These are phyloP conservation scores for Cryptocheilus praepositus DNA, from an alignment of 2,888 invertebrate species.

Conservation along the genomic window DNA sequence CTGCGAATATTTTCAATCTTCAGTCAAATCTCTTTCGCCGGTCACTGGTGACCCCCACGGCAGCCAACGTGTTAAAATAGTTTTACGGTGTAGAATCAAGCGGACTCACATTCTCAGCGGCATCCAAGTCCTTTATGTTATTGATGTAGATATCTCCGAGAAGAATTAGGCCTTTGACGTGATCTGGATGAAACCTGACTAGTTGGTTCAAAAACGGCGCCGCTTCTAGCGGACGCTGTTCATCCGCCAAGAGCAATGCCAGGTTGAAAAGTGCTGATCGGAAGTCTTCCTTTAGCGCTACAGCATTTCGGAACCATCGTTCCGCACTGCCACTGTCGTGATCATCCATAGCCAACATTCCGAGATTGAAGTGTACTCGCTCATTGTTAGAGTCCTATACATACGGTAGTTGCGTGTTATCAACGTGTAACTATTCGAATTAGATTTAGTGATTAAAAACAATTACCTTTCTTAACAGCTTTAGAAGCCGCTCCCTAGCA, in stretches of 20 bases:
- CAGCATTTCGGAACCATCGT: conserved; percentile 92
- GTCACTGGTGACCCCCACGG: too few relatives aligned
- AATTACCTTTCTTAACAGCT: conserved; percentile 84
- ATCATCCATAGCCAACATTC: conserved; percentile 98
- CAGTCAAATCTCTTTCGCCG: too few relatives aligned
- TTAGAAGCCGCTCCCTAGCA: conserved; percentile 87
- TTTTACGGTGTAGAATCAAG: background rate
- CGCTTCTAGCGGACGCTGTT: conserved; percentile 91
- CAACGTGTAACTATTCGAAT: background rate
- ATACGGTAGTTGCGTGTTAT: background rate
- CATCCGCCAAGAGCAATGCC: conserved; percentile 91
- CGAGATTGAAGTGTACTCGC: conserved; percentile 94
- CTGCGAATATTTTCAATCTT: too few relatives aligned
- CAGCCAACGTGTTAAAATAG: too few relatives aligned
- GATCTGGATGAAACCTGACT: conserved; percentile 93
- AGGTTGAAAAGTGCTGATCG: conserved; percentile 96
- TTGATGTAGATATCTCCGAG: conserved; percentile 98
- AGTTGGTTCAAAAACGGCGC: conserved; percentile 94
- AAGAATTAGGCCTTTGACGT: conserved; percentile 94
- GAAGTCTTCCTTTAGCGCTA: conserved; percentile 91
- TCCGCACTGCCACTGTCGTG: conserved; percentile 92
- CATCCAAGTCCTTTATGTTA: conserved; percentile 93
- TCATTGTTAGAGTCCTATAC: conserved; percentile 85
- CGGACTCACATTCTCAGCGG: conserved; percentile 90
- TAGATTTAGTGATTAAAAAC: background rate